Percentiles rank a stretch among this genome's conserved stretches.
These are phyloP conservation scores for Drosophila bocki DNA, from an alignment of 1,140 invertebrate species.

Conservation along the genomic window DNA sequence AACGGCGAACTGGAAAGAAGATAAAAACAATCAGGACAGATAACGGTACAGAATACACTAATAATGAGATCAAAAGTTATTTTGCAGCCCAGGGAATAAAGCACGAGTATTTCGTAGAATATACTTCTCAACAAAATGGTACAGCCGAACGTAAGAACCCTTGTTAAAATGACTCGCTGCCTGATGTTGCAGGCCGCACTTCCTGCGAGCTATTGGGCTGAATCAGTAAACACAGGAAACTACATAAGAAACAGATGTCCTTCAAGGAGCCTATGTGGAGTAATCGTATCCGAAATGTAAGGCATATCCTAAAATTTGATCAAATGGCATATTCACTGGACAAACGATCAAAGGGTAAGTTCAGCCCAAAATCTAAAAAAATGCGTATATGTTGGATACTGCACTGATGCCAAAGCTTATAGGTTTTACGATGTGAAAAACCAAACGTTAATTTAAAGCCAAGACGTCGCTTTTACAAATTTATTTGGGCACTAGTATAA, in stretches of 20 bases:
- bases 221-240: conserved; percentile 25
- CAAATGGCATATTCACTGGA: too few species aligned
- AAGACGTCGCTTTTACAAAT: too few species aligned
- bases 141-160: too few species aligned
- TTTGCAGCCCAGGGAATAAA: background rate
- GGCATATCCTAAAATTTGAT: too few species aligned
- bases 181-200: too few species aligned
- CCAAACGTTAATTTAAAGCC: background rate
- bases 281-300: background rate
- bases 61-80: conserved; percentile 13
- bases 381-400: conserved; percentile 85
- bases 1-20: conserved; percentile 15
- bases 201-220: conserved; percentile 26
- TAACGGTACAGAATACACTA: conserved; percentile 5
- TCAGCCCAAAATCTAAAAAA: conserved; percentile 68
- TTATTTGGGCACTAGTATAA: conserved; percentile 1
- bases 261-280: conserved; percentile 53
- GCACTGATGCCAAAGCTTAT: conserved; percentile 81
- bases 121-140: too few species aligned
- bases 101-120: conserved; percentile 4
- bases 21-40: background rate
- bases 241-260: conserved; percentile 67
- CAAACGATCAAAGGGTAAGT: conserved; percentile 3
- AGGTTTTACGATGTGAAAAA: conserved; percentile 17
- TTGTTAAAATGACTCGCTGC: too few species aligned